phyloP scores from a whole-genome alignment of 2,888 invertebrate species.

The Neuroscelio doddi region DNA sequence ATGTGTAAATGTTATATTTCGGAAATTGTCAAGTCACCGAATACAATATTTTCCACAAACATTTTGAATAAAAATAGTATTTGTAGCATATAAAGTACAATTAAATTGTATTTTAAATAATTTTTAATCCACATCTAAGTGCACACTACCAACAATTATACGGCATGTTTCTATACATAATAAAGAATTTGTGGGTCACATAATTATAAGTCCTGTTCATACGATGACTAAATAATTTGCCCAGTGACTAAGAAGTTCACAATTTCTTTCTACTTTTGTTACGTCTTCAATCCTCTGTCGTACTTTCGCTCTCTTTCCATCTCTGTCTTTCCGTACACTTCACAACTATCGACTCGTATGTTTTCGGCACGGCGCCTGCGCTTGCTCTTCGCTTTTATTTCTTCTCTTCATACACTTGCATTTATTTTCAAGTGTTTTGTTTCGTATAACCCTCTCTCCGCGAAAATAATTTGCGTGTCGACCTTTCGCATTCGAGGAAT shows the following conservation, averaged over 20 bases:
- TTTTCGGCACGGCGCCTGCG: slow-evolving; percentile 54
- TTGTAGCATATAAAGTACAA: too few relatives aligned
- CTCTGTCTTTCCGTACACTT: slow-evolving; percentile 22
- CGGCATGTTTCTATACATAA: too few relatives aligned
- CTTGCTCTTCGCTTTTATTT: slow-evolving; percentile 15
- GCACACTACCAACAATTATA: too few relatives aligned
- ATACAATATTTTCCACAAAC: too few relatives aligned
- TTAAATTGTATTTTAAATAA: too few relatives aligned
- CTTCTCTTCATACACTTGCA: slow-evolving; percentile 4
- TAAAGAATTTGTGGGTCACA: too few relatives aligned
- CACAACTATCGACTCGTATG: slow-evolving; percentile 50
- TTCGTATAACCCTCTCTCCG: neutral
- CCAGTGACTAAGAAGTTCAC: slow-evolving; percentile 23
- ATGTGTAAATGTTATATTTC: too few relatives aligned
- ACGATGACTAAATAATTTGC: slow-evolving; percentile 26
- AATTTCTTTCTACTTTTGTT: slow-evolving; percentile 9
- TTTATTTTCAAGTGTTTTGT: neutral
- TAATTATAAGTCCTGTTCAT: slow-evolving; percentile 1
- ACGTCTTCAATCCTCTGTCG: slow-evolving; percentile 4
- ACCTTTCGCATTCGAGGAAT: too few relatives aligned
- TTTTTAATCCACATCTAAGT: too few relatives aligned
- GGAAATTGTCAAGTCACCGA: too few relatives aligned
- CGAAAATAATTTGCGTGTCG: too few relatives aligned
- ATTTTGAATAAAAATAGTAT: too few relatives aligned
- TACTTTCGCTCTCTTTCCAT: slow-evolving; percentile 15